A percentile compares a stretch with the other conserved stretches of the same genome.
Evolutionary conservation across 2,113 vertebrate species (phyloP).

Genomic region (Desmodus rotundus): DNA sequence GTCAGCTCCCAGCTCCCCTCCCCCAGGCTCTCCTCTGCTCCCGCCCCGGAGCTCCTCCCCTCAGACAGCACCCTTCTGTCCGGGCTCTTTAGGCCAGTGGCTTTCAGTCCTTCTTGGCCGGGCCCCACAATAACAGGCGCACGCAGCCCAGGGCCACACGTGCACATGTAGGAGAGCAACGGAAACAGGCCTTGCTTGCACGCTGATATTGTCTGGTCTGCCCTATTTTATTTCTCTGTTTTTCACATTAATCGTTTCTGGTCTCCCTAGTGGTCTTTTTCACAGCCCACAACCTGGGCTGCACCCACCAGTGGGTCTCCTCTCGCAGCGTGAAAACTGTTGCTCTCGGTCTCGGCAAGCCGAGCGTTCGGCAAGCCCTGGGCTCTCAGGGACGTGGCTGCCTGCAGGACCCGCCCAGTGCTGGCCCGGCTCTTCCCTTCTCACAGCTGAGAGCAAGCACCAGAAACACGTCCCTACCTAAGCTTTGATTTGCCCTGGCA

Average conservation of each 20-base stretch:
- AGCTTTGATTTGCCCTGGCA: fast-evolving
- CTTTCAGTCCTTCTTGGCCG: background rate
- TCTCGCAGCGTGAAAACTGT: background rate
- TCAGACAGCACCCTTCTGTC: background rate
- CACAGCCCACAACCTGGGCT: background rate
- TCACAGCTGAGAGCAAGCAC: background rate
- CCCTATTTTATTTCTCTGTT: background rate
- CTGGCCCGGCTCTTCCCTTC: background rate
- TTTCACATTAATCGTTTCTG: background rate
- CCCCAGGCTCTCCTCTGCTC: fast-evolving
- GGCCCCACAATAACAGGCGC: background rate
- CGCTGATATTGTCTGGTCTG: background rate
- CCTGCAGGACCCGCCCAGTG: fast-evolving
- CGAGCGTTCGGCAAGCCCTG: fast-evolving
- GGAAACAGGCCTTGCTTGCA: background rate
- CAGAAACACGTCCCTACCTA: fast-evolving
- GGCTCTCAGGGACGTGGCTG: fast-evolving
- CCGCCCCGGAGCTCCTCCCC: background rate
- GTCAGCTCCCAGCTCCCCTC: background rate
- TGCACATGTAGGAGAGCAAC: fast-evolving
- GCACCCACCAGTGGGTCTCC: background rate
- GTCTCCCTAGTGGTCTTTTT: background rate
- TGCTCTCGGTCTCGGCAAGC: background rate
- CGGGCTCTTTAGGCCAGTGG: background rate
- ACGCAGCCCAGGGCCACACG: background rate